A percentile compares a stretch with the other conserved stretches of the same genome.
These are phyloP conservation scores for Drosophila borborema DNA, from an alignment of 2,888 invertebrate species.

Conservation along the genomic window DNA sequence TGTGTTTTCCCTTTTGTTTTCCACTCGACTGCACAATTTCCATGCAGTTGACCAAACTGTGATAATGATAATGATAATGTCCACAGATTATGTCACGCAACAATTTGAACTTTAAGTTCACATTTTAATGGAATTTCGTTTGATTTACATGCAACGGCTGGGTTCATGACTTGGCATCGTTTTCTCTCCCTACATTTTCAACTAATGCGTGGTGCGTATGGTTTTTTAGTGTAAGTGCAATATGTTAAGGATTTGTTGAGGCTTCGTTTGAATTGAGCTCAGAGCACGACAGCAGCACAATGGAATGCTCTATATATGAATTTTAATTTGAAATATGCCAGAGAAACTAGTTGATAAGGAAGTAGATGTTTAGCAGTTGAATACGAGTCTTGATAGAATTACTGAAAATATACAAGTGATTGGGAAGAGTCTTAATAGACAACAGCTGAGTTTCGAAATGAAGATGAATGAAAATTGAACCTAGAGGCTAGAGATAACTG, in stretches of 20 bases:
- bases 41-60: slow-evolving; percentile 63
- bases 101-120: slow-evolving; percentile 79
- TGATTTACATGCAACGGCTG: slow-evolving; percentile 66
- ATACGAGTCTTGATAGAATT: not conserved
- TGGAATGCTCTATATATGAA: not conserved
- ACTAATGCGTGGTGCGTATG: slow-evolving; percentile 24
- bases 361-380: not conserved
- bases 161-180: slow-evolving; percentile 68
- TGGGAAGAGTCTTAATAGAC: not conserved
- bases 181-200: slow-evolving; percentile 20
- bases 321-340: not conserved
- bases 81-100: slow-evolving; percentile 78
- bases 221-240: slow-evolving; percentile 6
- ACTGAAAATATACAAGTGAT: not conserved
- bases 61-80: slow-evolving; percentile 70
- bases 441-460: too few relatives aligned
- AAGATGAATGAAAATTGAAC: not conserved
- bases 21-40: slow-evolving; percentile 52
- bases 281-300: not conserved
- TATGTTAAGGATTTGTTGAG: slow-evolving; percentile 29
- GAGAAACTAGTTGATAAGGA: slow-evolving; percentile 3
- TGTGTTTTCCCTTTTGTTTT: slow-evolving; percentile 28
- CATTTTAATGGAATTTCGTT: slow-evolving; percentile 77
- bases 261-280: slow-evolving; percentile 19
- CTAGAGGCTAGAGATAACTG: not conserved